Base-by-base conservation (phyloP, 2,888 invertebrate species). In the Drosophila sordidula region DNA sequence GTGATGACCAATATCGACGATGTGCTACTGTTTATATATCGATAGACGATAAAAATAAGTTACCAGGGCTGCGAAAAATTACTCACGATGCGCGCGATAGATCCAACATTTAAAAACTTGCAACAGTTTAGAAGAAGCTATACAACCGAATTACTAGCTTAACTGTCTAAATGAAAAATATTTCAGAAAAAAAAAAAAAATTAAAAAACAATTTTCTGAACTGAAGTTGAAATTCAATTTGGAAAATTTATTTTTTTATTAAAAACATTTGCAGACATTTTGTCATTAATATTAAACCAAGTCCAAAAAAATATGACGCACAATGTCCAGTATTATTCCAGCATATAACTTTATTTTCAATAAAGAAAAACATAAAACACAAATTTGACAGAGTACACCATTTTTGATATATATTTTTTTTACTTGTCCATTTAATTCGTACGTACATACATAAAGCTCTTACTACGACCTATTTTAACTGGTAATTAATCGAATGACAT, bases 381-480 rank as follows among this genome's bases (percentile, higher is more conserved):
- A 29, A 9, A 29, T 29, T 29, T 29, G 29, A 29, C 9, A 22
- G 22, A 22, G 4, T 22, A 22, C 3, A 22, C 22, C 6, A 1
- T 46, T 34, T 6, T 34, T 42, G 29, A 9, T 42, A 42, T 47
- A 32, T n/a, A 26, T 26, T 18, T 50, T 45, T 39, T 46, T 14
- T 26, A 59, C 38, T 46, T 42, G 26, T 76, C 78, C 78, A 76
- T 67, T 77, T 75, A 56, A 59, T 68, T 75, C 39, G 36, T 70
- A 54, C 58, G 6, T 51, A 56, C 45, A 58, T 51, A 56, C 45
- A 58, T 50, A 32, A 38, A 59, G 42, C 57, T 54, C 44, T 55
- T 62, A 47, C 16, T 52, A 50, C n/a, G 18, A 61, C n/a, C 67
- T 74, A 66, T 29, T 51, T 76, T 45, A 59, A 44, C 34, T 55